Base-by-base conservation (phyloP, 23 tunicate species). In the Oikopleura vanhoeffeni region DNA sequence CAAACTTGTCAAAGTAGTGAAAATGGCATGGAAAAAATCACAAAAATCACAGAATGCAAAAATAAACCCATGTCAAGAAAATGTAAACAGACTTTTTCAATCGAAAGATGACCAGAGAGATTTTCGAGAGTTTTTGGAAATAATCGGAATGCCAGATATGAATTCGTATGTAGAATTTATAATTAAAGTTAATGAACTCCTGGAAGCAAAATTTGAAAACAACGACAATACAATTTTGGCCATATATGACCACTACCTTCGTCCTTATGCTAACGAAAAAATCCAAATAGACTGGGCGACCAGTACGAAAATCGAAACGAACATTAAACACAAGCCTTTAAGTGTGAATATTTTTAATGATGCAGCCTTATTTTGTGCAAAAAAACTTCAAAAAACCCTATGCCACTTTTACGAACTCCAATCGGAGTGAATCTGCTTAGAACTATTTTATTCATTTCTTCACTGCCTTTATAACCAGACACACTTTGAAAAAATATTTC, bases 71-170 rank as follows among this genome's bases (percentile, higher is more conserved):
- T 49, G 13, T 13, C 64, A 13, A 13, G 13, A 8, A 24, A 13
- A 8, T 13, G 64, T 49, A 13, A 49, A 8, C 64, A 13, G 24
- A 49, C 24, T 49, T 13, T 8, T 13, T 49, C 64, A 49, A 49
- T 49, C 64, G 64, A 49, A 49, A 8, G 64, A 49, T 49, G 64
- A 49, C 64, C 64, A 49, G 24, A 49, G 79, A 71, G 91, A 71
- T 30, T 71, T 71, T 71, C 79, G 79, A 2, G 79, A 71, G 32
- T 71, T 71, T 71, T 30, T 71, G 34, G 34, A 71, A 32, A 71
- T 71, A 2, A 71, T 71, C 79, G 79, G 79, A 33, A 3, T 71
- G 35, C 79, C 79, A 24, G 79, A 71, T 30, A 18, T 71, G 79
- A 71, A 13, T 32, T 2, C 34, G 34, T 71, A 71, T 71, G 79